These are phyloP conservation scores for Stomatorhinus walkeri DNA, from an alignment of 2,797 vertebrate species.

Conservation along the genomic window DNA sequence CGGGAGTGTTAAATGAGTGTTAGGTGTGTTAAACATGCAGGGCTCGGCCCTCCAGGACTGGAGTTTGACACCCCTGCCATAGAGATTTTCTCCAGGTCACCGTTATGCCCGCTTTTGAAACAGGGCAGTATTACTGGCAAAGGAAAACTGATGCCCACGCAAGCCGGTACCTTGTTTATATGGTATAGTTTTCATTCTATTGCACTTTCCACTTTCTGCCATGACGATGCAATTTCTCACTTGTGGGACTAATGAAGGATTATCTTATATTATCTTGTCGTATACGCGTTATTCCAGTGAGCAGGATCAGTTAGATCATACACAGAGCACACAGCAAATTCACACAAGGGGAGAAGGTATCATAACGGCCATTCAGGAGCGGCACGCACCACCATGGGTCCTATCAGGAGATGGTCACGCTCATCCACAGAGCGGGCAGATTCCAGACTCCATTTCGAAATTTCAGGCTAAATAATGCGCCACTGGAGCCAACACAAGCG, in stretches of 20 bases:
- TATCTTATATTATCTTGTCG: too few relatives aligned
- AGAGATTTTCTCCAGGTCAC: too few relatives aligned
- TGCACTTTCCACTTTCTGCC: too few relatives aligned
- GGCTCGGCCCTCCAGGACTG: background rate
- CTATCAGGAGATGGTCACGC: constrained; percentile 11
- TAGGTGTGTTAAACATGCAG: background rate
- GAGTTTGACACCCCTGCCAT: too few relatives aligned
- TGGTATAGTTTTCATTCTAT: too few relatives aligned
- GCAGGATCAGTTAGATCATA: background rate
- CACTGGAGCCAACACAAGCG: background rate
- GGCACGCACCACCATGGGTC: constrained; percentile 11
- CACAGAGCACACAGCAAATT: background rate
- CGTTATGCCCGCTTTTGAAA: too few relatives aligned
- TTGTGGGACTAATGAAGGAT: too few relatives aligned
- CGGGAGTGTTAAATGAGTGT: background rate
- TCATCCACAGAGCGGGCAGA: background rate
- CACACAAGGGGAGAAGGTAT: background rate
- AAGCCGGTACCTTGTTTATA: too few relatives aligned
- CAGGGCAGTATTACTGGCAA: too few relatives aligned
- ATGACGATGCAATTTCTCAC: too few relatives aligned
- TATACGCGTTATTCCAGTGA: background rate
- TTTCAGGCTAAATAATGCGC: constrained; percentile 21
- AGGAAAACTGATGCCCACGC: too few relatives aligned
- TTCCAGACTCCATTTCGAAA: constrained; percentile 15
- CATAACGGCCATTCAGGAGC: background rate